Evolutionary conservation across 37 sponge, comb jelly and placozoan species (phyloP), one percentile per base, ranked within the genome.

Genomic region (Ephydatia muelleri): DNA sequence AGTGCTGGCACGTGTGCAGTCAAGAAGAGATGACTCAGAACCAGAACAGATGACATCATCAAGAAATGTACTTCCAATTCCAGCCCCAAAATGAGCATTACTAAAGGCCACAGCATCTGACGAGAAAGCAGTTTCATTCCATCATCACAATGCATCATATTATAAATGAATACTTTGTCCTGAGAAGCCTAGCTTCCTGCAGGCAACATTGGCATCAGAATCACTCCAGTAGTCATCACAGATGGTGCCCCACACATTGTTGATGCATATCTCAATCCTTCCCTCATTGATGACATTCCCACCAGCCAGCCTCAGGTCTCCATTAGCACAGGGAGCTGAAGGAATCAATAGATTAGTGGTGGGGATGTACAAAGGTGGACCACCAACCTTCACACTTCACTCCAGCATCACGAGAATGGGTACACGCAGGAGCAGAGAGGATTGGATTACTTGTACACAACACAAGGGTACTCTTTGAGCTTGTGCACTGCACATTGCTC

Each of bases 191-290:
- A 76, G 76, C 43, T 76, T 37, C 38, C 43, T 37, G 26, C 76
- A 76, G 26, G 38, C 76, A 16, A 76, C 76, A 38, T 13, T 38
- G 43, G 76, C 76, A 34, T 76, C 76, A 76, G 21, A 3, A 76
- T 26, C 27, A 37, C 76, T 37, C 76, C 76, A 76, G 43, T 14
- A 34, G 43, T 76, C 76, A 76, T 76, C 76, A 38, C 76, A 76
- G 26, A 76, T 40, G 27, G 76, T 76, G 76, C 76, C 76, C 76
- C 76, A 76, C n/a, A 39, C 76, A 76, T 76, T 76, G n/a, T 38
- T 76, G 39, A 76, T 76, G 9, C 76, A 76, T 37, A 76, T 76
- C 76, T 76, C 76, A 26, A 76, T 35, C 38, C 76, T 76, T 37
- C 76, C 76, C 5, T 76, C 76, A 76, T 76, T 76, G 21, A 40